Evolutionary conservation across 2,113 vertebrate genomes (phyloP).

Genomic region (Equus przewalskii): DNA sequence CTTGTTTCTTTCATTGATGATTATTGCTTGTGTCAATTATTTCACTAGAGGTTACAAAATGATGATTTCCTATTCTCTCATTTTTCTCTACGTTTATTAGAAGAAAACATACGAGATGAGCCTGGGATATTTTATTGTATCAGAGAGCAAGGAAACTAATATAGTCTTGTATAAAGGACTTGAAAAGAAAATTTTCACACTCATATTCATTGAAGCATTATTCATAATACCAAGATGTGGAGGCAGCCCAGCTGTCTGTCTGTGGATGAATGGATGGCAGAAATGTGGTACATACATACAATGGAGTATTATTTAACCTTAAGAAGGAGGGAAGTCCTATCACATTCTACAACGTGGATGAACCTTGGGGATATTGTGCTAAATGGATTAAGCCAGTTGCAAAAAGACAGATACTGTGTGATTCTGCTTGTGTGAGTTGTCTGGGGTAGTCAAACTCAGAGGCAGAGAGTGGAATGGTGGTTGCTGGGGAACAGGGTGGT

Average conservation of each 20-base stretch:
- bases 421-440: neutral
- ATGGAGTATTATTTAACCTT: neutral
- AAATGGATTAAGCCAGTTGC: neutral
- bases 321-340: neutral
- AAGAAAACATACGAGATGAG: conserved; percentile 18
- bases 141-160: conserved; percentile 20
- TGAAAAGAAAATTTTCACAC: neutral
- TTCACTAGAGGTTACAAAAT: neutral
- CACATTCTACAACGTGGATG: neutral
- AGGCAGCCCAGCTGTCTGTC: neutral
- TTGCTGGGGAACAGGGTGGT: neutral
- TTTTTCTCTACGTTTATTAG: conserved; percentile 46
- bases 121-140: neutral
- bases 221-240: neutral
- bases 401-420: neutral
- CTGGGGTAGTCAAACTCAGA: neutral
- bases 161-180: neutral
- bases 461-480: neutral
- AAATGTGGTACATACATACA: neutral
- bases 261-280: neutral
- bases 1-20: neutral
- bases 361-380: neutral
- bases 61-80: neutral
- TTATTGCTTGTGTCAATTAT: neutral
- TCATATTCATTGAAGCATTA: neutral